Percentiles rank a stretch among this genome's conserved stretches.
These are phyloP conservation scores for Psix sp. DNA, from an alignment of 1,140 invertebrate species.

Conservation along the genomic window DNA sequence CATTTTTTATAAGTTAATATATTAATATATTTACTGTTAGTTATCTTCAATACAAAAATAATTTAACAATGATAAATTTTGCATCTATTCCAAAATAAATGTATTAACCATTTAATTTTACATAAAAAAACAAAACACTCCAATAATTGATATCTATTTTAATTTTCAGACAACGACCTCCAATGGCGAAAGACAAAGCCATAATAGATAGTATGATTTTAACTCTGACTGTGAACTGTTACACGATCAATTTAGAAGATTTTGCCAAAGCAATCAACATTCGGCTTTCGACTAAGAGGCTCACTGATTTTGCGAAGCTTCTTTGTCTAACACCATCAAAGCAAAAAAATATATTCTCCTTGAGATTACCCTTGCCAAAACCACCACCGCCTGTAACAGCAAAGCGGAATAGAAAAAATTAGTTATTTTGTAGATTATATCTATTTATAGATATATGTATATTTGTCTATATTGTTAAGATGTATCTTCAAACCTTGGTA, in stretches of 20 bases:
- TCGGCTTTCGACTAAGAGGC: conserved; percentile 71
- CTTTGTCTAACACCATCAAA: conserved; percentile 69
- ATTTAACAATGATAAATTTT: too few relatives aligned
- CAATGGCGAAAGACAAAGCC: conserved; percentile 75
- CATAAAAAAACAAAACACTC: neutral
- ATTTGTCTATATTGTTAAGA: too few relatives aligned
- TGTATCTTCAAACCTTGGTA: too few relatives aligned
- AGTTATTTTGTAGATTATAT: too few relatives aligned
- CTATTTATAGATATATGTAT: too few relatives aligned
- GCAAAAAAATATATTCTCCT: conserved; percentile 67
- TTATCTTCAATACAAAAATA: too few relatives aligned
- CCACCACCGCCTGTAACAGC: conserved; percentile 36
- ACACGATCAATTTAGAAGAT: conserved; percentile 71
- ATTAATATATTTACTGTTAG: too few relatives aligned
- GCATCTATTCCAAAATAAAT: too few relatives aligned
- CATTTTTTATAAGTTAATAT: too few relatives aligned
- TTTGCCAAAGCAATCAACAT: conserved; percentile 68
- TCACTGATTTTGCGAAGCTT: conserved; percentile 71
- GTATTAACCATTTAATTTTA: too few relatives aligned
- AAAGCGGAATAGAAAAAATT: conserved; percentile 58
- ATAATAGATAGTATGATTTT: conserved; percentile 76
- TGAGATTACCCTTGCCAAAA: conserved; percentile 75
- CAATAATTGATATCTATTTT: neutral
- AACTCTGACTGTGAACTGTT: conserved; percentile 69
- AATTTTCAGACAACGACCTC: conserved; percentile 72